Evolutionary conservation across 30 jellyfish, hydroid and myxozoan species (phyloP), one percentile per base, ranked within the genome.

Genomic region (Hydractinia echinata): DNA sequence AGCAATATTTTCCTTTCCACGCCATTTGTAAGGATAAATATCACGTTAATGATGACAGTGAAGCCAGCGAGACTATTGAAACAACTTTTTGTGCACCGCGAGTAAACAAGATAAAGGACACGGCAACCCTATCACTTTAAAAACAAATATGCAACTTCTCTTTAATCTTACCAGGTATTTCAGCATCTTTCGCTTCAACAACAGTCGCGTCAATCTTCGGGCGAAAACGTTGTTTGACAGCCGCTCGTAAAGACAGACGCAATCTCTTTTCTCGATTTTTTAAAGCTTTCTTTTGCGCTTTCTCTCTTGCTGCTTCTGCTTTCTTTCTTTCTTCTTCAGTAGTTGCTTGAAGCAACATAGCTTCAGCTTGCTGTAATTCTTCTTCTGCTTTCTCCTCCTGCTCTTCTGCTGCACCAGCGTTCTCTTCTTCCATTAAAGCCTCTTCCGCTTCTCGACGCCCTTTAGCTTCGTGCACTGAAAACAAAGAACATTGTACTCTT

Each of bases 301-400:
- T 88, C 56, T 85, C 93, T 51, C 85, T 91, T 10, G 77, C 85
- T 66, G 67, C 30, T 61, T 81, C 74, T 21, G 89, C 85, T 56
- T 62, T 89, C 30, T 49, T 90, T 48, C 80, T 85, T 21, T 73
- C 82, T 4, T 88, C 94, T 20, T 72, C 76, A 56, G 66, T 85
- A 14, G 94, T 84, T 50, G 81, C 94, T 70, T 85, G 87, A 15
- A 82, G 84, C 16, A 88, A 82, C 50, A 55, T 73, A 52, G 56
- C 76, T 21, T 93, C 95, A 14, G 94, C 97, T 54, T 86, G 89
- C 52, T 79, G 76, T 19, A 86, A 82, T 8, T 77, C 80, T 79
- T 85, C 95, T 86, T 90, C 95, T 53, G 89, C 97, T 21, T 78
- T 80, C 13, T 85, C 89, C 51, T 93, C 95, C 61, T 71, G 88